phyloP scores from a whole-genome alignment of 2,888 invertebrate genomes.

The Spilarctia lutea region DNA sequence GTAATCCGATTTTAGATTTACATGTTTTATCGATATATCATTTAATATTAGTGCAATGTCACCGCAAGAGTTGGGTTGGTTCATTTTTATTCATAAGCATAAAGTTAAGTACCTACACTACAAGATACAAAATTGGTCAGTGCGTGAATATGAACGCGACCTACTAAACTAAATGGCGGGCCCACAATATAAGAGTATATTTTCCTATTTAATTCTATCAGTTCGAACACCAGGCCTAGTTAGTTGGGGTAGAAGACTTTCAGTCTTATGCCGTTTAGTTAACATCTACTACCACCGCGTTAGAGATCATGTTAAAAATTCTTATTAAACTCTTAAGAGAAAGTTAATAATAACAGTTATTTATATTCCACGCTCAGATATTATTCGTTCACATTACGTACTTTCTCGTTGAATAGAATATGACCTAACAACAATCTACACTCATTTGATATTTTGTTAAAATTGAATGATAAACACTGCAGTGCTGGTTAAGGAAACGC shows the following conservation, averaged over 20 bases:
- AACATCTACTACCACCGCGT: conserved; percentile 2
- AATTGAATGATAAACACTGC: too few relatives aligned
- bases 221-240: conserved; percentile 5
- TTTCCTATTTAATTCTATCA: conserved; percentile 37
- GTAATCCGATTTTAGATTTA: neutral
- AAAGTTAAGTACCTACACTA: conserved; percentile 56
- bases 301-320: conserved; percentile 7
- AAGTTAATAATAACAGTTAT: neutral
- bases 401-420: neutral
- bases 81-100: conserved; percentile 23
- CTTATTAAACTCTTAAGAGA: neutral
- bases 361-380: neutral
- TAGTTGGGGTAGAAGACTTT: conserved; percentile 7
- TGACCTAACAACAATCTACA: neutral
- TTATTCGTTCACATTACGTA: conserved; percentile 7
- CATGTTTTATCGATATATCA: neutral
- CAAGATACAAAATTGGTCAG: conserved; percentile 54
- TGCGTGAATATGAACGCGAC: conserved; percentile 48
- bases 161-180: conserved; percentile 45
- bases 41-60: neutral
- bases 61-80: conserved; percentile 29
- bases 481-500: too few relatives aligned
- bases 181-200: conserved; percentile 43
- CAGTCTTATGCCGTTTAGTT: conserved; percentile 14
- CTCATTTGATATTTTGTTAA: neutral